These are phyloP conservation scores for Syrrhaptes paradoxus DNA, from an alignment of 2,113 vertebrate genomes.

Conservation along the genomic window DNA sequence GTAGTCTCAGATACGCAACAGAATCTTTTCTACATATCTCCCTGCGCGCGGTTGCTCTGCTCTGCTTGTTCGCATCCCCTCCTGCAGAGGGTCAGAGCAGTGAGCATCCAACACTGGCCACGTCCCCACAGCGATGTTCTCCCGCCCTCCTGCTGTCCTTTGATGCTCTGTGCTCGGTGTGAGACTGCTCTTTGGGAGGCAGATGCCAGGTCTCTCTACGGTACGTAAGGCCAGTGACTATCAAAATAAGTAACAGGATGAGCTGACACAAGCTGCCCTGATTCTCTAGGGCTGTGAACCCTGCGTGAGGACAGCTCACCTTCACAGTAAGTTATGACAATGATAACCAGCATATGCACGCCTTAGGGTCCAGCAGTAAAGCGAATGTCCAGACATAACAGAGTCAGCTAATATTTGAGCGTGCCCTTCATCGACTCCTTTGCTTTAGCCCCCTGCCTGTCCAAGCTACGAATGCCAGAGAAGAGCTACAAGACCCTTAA, in stretches of 20 bases:
- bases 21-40: neutral
- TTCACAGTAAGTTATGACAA: neutral
- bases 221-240: neutral
- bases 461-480: neutral
- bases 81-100: neutral
- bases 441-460: neutral
- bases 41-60: neutral
- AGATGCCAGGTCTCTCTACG: neutral
- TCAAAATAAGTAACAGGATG: neutral
- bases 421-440: neutral
- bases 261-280: neutral
- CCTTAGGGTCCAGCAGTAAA: neutral
- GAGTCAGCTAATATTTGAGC: neutral
- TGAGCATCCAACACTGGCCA: neutral
- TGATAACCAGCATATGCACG: neutral
- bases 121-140: neutral
- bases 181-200: neutral
- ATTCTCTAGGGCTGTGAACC: neutral
- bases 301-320: neutral
- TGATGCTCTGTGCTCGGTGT: neutral
- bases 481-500: neutral
- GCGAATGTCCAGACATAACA: neutral
- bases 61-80: neutral
- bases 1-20: rapidly evolving
- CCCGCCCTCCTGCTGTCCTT: neutral